Conservation (phyloP, 1,140 invertebrate genomes). For the Bombus breviceps region DNA sequence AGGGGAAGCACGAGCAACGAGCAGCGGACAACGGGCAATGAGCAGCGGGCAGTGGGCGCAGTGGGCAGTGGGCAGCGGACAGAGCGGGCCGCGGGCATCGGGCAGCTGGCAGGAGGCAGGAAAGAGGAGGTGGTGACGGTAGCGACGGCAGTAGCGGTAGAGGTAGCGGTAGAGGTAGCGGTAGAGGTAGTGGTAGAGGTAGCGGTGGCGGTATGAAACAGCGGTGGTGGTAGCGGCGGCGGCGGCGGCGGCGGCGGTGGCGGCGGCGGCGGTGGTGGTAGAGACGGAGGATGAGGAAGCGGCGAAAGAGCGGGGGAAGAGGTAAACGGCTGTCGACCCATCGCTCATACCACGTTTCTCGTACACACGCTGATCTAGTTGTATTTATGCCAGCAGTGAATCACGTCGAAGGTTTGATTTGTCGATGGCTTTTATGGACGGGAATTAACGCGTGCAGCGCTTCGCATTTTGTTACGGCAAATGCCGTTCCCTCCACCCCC, state of each 20-base stretch:
- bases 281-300: constrained; percentile 42
- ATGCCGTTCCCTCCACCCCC: constrained; percentile 69
- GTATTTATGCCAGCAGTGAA: constrained; percentile 82
- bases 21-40: not conserved
- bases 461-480: constrained; percentile 82
- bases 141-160: not conserved
- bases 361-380: constrained; percentile 81
- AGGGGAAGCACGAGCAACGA: not conserved
- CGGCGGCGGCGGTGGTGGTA: constrained; percentile 31
- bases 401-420: constrained; percentile 82
- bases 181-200: not conserved
- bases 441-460: constrained; percentile 80
- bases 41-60: not conserved
- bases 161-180: not conserved
- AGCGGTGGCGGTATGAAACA: not conserved
- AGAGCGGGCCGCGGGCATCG: not conserved
- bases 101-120: constrained; percentile 3
- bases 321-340: constrained; percentile 75
- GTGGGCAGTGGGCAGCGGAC: not conserved
- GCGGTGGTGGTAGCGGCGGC: not conserved
- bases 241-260: not conserved
- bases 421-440: constrained; percentile 83
- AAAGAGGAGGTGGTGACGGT: constrained; percentile 3
- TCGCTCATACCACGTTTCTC: constrained; percentile 78
- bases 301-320: constrained; percentile 28